Evolutionary conservation across 2,113 vertebrate species (phyloP).

Genomic region (Petromus typicus): DNA sequence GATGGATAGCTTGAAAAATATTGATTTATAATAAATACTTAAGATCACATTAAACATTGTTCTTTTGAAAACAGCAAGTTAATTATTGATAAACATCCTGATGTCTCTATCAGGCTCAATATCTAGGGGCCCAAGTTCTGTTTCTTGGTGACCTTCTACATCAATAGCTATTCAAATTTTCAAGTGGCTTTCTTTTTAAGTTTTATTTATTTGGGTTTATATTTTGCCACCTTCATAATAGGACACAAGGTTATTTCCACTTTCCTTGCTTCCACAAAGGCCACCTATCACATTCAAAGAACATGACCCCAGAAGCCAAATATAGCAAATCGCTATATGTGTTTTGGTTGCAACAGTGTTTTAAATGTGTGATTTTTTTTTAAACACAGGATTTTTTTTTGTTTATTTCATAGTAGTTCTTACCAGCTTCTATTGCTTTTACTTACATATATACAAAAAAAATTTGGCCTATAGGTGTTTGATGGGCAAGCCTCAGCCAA

Average conservation of each 20-base stretch:
- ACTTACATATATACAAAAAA: not conserved
- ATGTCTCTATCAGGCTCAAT: constrained; percentile 45
- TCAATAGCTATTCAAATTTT: constrained; percentile 69
- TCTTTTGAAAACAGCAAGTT: constrained; percentile 61
- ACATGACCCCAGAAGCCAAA: not conserved
- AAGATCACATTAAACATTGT: constrained; percentile 63
- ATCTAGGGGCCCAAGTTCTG: constrained; percentile 16
- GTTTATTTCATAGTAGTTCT: constrained; percentile 1
- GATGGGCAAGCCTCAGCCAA: not conserved
- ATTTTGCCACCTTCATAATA: constrained; percentile 47
- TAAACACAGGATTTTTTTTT: not conserved
- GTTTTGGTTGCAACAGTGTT: not conserved
- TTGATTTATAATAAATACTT: constrained; percentile 45
- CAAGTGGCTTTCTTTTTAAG: constrained; percentile 40
- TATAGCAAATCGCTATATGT: not conserved
- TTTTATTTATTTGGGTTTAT: constrained; percentile 70
- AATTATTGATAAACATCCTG: constrained; percentile 71
- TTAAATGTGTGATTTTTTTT: constrained; percentile 5
- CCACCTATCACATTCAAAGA: not conserved
- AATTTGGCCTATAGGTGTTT: not conserved
- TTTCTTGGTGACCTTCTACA: constrained; percentile 63
- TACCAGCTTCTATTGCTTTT: not conserved
- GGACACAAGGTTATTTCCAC: constrained; percentile 29
- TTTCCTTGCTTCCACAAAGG: not conserved
- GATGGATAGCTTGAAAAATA: constrained; percentile 48